Evolutionary conservation across 2,113 vertebrate genomes (phyloP), one percentile per base, ranked within the genome.

Genomic region (Macrotis lagotis): DNA sequence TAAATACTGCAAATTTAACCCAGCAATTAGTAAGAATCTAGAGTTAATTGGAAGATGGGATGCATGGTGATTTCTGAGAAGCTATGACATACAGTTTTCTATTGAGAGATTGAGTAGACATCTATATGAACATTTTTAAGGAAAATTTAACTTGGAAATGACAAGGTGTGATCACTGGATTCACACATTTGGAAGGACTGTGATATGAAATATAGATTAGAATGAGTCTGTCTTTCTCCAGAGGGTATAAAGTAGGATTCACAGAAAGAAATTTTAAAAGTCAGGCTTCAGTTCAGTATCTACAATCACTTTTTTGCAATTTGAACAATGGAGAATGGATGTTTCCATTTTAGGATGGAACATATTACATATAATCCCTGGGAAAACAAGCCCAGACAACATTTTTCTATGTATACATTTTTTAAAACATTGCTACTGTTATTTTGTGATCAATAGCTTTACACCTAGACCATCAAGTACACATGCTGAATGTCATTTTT

Each of bases 371-470:
- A 83, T 83, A 24, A 83, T 83, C 44, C 66, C n/a, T 83, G n/a
- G n/a, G 66, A 83, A 83, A 83, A 83, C 66, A 83, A 83, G 66
- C n/a, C n/a, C 66, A 44, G 66, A 83, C n/a, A 83, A 83, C 66
- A 8, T 44, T 83, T n/a, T 48, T 14, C 51, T 93, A 92, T 53
- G 89, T 59, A 51, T 10, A 44, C 25, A 22, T 83, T 0, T 0
- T 83, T 91, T 51, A 90, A 10, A 97, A 93, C 93, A 95, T 28
- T 97, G 0, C 59, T 48, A 94, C 52, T 93, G 92, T 96, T 94
- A 25, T 91, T 96, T 95, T 31, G 44, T 31, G 48, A 95, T 51
- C 92, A 83, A 66, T 94, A 95, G 94, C 96, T 93, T 89, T 14
- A 88, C 19, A 25, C 31, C 74, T 93, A 37, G 59, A 92, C 49